Evolutionary conservation across 30 jellyfish, hydroid and myxozoan species (phyloP).

Genomic region (Aurelia aurita): DNA sequence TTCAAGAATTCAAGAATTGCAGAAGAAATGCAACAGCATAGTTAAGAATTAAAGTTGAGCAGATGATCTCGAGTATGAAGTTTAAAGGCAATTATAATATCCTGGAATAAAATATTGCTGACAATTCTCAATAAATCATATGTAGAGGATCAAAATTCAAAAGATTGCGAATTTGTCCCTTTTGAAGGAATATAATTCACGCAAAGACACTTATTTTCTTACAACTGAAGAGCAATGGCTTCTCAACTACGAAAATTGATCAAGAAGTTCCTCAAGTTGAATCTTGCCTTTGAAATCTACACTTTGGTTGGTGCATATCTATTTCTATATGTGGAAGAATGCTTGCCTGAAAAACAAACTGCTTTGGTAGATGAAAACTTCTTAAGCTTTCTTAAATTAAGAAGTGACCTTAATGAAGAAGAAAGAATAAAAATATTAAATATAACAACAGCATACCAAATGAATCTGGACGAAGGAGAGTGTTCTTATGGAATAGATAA

Average conservation of each 20-base stretch:
- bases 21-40: no score
- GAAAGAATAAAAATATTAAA: neutral
- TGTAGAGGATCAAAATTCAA: neutral
- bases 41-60: no score
- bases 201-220: no score
- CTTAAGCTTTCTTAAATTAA: neutral
- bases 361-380: neutral
- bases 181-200: no score
- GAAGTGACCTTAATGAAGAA: neutral
- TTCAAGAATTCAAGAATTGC: no score
- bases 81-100: no score
- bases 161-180: no score
- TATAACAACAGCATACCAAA: neutral
- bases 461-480: neutral
- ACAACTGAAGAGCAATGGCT: neutral
- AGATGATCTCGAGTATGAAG: no score
- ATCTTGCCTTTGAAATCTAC: neutral
- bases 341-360: slow-evolving; percentile 9
- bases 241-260: neutral
- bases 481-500: slow-evolving; percentile 20
- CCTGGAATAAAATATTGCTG: no score
- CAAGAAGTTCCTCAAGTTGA: neutral
- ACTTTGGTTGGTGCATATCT: slow-evolving; percentile 34
- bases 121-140: no score
- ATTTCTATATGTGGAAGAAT: slow-evolving; percentile 53